A percentile compares a stretch with the other conserved stretches of the same genome.
These are phyloP conservation scores for Suncus etruscus DNA, from an alignment of 2,113 vertebrate species.

Conservation along the genomic window DNA sequence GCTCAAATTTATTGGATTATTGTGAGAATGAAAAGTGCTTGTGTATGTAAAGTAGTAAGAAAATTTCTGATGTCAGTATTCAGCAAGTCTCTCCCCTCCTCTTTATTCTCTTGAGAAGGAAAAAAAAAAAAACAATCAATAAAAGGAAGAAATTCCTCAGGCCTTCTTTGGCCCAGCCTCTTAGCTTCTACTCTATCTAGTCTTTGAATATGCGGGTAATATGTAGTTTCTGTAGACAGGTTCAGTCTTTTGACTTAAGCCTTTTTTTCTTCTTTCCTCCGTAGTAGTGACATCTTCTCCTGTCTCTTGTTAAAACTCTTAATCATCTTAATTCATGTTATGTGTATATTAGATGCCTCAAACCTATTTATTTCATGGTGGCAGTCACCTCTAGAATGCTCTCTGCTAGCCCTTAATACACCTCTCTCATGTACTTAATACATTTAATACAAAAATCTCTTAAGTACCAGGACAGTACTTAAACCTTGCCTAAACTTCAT, in stretches of 20 bases:
- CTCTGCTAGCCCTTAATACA: neutral
- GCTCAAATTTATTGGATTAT: constrained; percentile 12
- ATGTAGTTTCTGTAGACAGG: neutral
- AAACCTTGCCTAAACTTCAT: neutral
- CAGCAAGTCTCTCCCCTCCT: neutral
- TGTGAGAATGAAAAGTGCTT: constrained; percentile 30
- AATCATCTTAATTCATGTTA: neutral
- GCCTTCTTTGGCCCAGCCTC: neutral
- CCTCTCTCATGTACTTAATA: neutral
- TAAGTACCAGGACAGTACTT: neutral
- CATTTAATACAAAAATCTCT: neutral
- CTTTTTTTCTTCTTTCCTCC: neutral
- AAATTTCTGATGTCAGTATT: neutral
- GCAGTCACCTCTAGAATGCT: neutral
- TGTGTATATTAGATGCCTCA: neutral
- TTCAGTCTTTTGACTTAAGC: neutral
- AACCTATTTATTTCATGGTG: neutral
- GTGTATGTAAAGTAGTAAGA: neutral
- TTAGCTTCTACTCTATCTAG: neutral
- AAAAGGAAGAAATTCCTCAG: neutral
- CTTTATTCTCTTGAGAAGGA: neutral
- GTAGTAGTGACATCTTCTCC: neutral
- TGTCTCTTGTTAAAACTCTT: neutral
- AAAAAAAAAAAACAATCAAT: constrained; percentile 24
- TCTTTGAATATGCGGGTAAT: neutral